These are phyloP conservation scores for Plebejus melissa DNA, from an alignment of 2,888 invertebrate species.

Conservation along the genomic window DNA sequence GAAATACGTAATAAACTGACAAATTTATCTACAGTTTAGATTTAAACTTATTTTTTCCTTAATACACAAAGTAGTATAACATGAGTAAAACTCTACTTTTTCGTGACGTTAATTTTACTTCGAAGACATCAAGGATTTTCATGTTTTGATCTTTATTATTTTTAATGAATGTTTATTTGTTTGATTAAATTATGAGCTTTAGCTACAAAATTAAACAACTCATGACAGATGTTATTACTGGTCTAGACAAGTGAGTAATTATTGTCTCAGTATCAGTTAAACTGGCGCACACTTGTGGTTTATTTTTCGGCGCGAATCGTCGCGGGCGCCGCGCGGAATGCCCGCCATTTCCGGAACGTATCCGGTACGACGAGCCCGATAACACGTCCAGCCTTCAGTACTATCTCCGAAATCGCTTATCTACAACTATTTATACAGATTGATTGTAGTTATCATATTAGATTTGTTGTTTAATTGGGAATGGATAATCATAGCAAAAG, in stretches of 20 bases:
- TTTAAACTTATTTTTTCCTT: neutral
- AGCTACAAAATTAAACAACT: neutral
- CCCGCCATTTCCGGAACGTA: conserved; percentile 75
- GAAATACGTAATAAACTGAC: neutral
- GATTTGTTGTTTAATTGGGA: neutral
- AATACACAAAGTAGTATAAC: neutral
- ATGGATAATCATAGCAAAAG: neutral
- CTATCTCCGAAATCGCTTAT: conserved; percentile 30
- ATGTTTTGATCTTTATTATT: too few species aligned
- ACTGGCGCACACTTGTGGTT: conserved; percentile 30
- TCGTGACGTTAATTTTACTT: neutral
- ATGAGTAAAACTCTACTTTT: neutral
- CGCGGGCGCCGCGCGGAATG: conserved; percentile 74
- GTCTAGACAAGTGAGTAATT: conserved; percentile 4
- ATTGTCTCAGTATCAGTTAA: neutral
- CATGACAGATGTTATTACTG: neutral
- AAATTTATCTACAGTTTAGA: neutral
- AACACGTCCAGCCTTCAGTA: conserved; percentile 46
- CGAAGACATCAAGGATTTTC: neutral
- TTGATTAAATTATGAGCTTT: neutral
- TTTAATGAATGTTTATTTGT: neutral
- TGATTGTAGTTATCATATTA: neutral
- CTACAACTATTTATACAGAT: conserved; percentile 16
- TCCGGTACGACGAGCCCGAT: conserved; percentile 66
- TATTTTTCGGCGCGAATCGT: conserved; percentile 41